A percentile compares a stretch with the other conserved stretches of the same genome.
These are phyloP conservation scores for Oryzaephilus surinamensis DNA, from an alignment of 1,140 invertebrate genomes.

Conservation along the genomic window DNA sequence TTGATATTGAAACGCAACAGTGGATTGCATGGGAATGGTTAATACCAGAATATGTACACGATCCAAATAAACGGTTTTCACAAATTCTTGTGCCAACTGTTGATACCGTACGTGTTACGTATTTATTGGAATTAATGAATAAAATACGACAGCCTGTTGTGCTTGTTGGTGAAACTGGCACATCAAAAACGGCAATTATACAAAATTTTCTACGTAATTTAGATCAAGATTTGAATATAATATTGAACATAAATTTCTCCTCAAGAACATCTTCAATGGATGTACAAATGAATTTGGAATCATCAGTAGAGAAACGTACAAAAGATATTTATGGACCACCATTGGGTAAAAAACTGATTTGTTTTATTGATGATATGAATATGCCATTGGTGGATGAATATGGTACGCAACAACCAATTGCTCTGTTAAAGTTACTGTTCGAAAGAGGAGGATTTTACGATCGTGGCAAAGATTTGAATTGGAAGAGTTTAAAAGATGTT, in stretches of 20 bases:
- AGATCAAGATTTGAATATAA: conserved; percentile 51
- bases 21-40: conserved; percentile 81
- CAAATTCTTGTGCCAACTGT: conserved; percentile 83
- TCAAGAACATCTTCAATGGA: conserved; percentile 80
- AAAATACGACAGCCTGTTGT: conserved; percentile 64
- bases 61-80: conserved; percentile 56
- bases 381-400: conserved; percentile 81
- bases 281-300: conserved; percentile 77
- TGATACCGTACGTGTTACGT: conserved; percentile 69
- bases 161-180: conserved; percentile 79
- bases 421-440: conserved; percentile 73
- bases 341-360: conserved; percentile 71
- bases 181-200: conserved; percentile 83
- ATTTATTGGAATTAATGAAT: conserved; percentile 70
- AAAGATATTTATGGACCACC: conserved; percentile 82
- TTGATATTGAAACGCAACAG: conserved; percentile 53
- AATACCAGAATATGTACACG: conserved; percentile 64
- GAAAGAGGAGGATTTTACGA: conserved; percentile 81
- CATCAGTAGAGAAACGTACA: conserved; percentile 76
- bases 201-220: conserved; percentile 66
- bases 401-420: conserved; percentile 87
- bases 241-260: conserved; percentile 81
- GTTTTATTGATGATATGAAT: conserved; percentile 91
- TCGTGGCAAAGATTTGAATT: conserved; percentile 77
- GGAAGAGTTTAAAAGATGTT: conserved; percentile 80